phyloP scores from a whole-genome alignment of 1,140 invertebrate species.

The Melitaea cinxia region DNA sequence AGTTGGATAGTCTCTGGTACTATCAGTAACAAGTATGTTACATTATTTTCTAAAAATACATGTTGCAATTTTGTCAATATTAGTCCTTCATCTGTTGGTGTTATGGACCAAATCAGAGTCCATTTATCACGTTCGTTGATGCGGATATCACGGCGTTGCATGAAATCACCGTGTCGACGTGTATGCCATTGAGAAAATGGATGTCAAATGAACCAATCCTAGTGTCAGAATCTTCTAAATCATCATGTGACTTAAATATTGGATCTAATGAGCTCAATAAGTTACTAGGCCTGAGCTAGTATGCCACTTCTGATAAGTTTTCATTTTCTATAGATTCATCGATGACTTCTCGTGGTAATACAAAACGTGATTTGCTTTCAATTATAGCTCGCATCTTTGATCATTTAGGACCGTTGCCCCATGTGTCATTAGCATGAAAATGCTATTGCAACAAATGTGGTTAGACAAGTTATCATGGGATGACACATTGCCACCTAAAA shows the following conservation, averaged over 20 bases:
- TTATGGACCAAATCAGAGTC: no score
- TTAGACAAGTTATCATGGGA: constrained; percentile 35
- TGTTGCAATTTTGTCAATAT: no score
- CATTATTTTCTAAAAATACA: no score
- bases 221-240: constrained; percentile 5
- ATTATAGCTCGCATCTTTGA: constrained; percentile 41
- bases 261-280: constrained; percentile 30
- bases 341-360: constrained; percentile 1
- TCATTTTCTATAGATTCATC: constrained; percentile 15
- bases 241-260: constrained; percentile 36
- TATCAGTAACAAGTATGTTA: no score
- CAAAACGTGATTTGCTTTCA: constrained; percentile 39
- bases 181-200: neutral
- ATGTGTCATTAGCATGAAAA: constrained; percentile 33
- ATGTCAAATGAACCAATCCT: constrained; percentile 33
- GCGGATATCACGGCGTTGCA: neutral
- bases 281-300: constrained; percentile 37
- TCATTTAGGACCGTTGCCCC: constrained; percentile 32
- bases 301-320: constrained; percentile 31
- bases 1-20: constrained; percentile 44
- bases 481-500: constrained; percentile 23
- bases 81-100: no score
- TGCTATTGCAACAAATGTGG: constrained; percentile 36
- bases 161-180: constrained; percentile 2
- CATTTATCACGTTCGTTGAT: no score